These are phyloP conservation scores for Mythimna ferrago DNA, from an alignment of 2,888 invertebrate species.

Conservation along the genomic window DNA sequence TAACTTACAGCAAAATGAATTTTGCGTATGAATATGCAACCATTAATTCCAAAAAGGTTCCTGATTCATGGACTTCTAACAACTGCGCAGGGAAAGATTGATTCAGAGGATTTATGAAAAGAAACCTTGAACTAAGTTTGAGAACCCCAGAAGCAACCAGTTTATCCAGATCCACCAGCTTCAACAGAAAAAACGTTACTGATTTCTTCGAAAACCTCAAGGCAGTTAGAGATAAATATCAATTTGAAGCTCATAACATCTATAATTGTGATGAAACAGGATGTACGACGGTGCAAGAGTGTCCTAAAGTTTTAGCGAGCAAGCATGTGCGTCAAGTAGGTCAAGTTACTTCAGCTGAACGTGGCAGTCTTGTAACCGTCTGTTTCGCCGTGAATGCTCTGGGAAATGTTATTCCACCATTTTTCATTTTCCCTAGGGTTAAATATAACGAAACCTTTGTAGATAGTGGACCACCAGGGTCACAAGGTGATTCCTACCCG, in stretches of 20 bases:
- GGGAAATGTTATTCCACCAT: slow-evolving; percentile 26
- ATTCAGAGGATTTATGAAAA: not conserved
- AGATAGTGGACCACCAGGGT: slow-evolving; percentile 18
- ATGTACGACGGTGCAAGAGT: slow-evolving; percentile 26
- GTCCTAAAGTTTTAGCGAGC: slow-evolving; percentile 38
- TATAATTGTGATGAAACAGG: slow-evolving; percentile 45
- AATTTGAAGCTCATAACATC: slow-evolving; percentile 33
- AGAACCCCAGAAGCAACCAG: slow-evolving; percentile 15
- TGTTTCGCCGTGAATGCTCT: slow-evolving; percentile 24
- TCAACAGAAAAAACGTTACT: slow-evolving; percentile 28
- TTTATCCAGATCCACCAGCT: slow-evolving; percentile 28
- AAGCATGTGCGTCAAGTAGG: slow-evolving; percentile 23
- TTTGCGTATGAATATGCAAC: not conserved
- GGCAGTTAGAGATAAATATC: slow-evolving; percentile 14
- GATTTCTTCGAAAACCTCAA: slow-evolving; percentile 28
- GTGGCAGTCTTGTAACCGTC: slow-evolving; percentile 19
- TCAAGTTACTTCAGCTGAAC: slow-evolving; percentile 41
- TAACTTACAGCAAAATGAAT: slow-evolving; percentile 16
- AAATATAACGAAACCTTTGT: slow-evolving; percentile 13
- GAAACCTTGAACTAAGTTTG: slow-evolving; percentile 3
- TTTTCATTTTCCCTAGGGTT: slow-evolving; percentile 17
- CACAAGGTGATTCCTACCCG: slow-evolving; percentile 21
- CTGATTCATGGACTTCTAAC: slow-evolving; percentile 4
- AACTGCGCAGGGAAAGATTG: slow-evolving; percentile 4
- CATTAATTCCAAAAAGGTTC: not conserved